Conservation (phyloP, 2,888 invertebrate genomes). For the Drosophila antonietae region DNA sequence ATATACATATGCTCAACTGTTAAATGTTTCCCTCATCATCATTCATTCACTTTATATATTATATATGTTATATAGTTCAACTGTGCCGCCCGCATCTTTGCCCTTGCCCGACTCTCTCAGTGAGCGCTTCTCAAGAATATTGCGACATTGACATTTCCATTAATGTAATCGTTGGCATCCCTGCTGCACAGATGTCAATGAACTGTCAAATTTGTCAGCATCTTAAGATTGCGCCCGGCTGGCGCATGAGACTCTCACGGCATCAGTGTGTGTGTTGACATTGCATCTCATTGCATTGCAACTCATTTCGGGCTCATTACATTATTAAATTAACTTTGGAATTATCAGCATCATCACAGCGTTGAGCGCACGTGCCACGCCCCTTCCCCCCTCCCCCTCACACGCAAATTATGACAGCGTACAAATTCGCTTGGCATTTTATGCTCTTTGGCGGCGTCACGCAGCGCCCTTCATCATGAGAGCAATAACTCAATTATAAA, state of each 20-base stretch:
- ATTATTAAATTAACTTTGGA: constrained; percentile 65
- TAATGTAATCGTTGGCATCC: constrained; percentile 28
- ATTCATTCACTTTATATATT: background rate
- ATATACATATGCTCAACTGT: too few relatives aligned
- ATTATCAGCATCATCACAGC: constrained; percentile 32
- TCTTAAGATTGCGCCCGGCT: too few relatives aligned
- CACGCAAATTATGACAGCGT: constrained; percentile 27
- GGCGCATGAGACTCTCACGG: too few relatives aligned
- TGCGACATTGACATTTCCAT: constrained; percentile 69
- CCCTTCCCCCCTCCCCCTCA: background rate
- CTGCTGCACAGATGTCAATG: constrained; percentile 56
- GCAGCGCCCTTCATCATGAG: background rate
- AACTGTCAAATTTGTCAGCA: constrained; percentile 68
- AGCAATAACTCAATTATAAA: constrained; percentile 48
- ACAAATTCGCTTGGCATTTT: constrained; percentile 50
- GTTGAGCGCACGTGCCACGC: constrained; percentile 12
- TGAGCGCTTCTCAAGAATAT: constrained; percentile 32
- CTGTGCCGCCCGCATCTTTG: constrained; percentile 26
- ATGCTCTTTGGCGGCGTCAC: constrained; percentile 40
- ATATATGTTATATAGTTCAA: constrained; percentile 1
- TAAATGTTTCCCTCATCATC: background rate
- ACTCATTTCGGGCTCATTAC: constrained; percentile 53
- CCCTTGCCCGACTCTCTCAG: constrained; percentile 20
- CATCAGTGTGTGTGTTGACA: constrained; percentile 20
- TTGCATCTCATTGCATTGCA: constrained; percentile 21